Base-by-base conservation (phyloP, 2,797 vertebrate genomes). In the Rhyacichthys aspro region DNA sequence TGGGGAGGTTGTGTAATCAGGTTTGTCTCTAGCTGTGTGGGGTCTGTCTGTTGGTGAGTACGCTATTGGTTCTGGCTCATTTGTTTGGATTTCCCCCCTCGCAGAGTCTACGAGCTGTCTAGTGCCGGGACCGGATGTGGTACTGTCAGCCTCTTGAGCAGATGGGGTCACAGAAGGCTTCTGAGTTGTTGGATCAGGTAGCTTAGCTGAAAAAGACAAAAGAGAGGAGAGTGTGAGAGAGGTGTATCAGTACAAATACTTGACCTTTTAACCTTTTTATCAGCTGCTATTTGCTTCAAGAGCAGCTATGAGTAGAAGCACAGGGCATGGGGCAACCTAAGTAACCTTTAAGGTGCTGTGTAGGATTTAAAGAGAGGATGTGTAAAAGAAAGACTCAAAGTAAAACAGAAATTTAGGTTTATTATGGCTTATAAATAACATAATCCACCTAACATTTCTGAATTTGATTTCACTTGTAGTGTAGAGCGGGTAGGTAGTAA, bases 101-200 rank as follows among this genome's bases (percentile, higher is more conserved):
- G 57, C 59, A 0, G 64, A 43, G 0, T 50, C 16, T 8, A 17
- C 1, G 8, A 6, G 14, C 0, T 43, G 34, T 7, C 5, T 41
- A 1, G 43, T 37, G 15, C 1, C 3, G 10, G 59, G n/a, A 4
- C 8, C 0, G 5, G 2, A 1, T 1, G 44, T 11, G 5, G 50
- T 11, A 14, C 11, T 33, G 12, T 57, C 11, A 5, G 42, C 36
- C 44, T 23, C 34, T 50, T 8, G 17, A 7, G 10, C 14, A 3
- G 49, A 10, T 5, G 63, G 9, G 8, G 45, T 67, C 11, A 6
- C 16, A 1, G 12, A 34, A 1, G 70, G 55, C 47, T 16, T 55
- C 7, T 4, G 7, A 0, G 74, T 66, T 0, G 86, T 70, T 0
- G 66, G 67, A n/a, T 89, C 87, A n/a, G 73, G 75, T 1, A 63